Conservation (phyloP, 2,797 vertebrate genomes). For the Rallus crepitans region DNA sequence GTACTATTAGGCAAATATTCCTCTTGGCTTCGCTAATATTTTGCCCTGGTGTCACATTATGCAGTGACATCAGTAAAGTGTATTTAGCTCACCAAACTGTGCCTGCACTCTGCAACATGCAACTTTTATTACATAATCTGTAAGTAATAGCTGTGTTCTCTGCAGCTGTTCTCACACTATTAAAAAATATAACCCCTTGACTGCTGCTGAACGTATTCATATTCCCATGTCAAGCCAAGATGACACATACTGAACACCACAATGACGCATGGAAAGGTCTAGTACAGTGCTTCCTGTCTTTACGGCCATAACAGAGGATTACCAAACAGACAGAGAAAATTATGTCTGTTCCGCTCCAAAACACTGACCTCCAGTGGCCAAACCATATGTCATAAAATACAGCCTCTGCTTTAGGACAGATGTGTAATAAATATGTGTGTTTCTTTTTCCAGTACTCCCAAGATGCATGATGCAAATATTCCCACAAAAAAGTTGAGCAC, state of each 20-base stretch:
- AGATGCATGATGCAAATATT: neutral
- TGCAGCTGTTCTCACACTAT: constrained; percentile 45
- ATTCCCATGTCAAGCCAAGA: constrained; percentile 19
- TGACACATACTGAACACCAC: constrained; percentile 36
- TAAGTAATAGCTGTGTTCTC: neutral
- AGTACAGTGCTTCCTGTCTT: constrained; percentile 29
- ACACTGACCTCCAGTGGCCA: constrained; percentile 63
- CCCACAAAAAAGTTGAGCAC: neutral
- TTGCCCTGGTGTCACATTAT: neutral
- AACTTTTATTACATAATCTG: constrained; percentile 12
- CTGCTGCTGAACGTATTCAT: constrained; percentile 15
- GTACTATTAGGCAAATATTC: neutral
- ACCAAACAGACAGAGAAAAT: neutral
- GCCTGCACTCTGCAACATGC: neutral
- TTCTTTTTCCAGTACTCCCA: neutral
- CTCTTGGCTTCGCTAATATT: neutral
- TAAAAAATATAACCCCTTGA: constrained; percentile 53
- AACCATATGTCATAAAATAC: neutral
- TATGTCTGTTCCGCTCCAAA: neutral
- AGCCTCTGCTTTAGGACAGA: neutral
- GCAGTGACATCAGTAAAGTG: neutral
- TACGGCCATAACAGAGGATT: neutral
- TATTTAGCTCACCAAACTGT: neutral
- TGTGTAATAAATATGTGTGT: neutral
- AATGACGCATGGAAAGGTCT: constrained; percentile 60